These are phyloP conservation scores for Tamandua tetradactyla DNA, from an alignment of 2,797 vertebrate species.

Conservation along the genomic window DNA sequence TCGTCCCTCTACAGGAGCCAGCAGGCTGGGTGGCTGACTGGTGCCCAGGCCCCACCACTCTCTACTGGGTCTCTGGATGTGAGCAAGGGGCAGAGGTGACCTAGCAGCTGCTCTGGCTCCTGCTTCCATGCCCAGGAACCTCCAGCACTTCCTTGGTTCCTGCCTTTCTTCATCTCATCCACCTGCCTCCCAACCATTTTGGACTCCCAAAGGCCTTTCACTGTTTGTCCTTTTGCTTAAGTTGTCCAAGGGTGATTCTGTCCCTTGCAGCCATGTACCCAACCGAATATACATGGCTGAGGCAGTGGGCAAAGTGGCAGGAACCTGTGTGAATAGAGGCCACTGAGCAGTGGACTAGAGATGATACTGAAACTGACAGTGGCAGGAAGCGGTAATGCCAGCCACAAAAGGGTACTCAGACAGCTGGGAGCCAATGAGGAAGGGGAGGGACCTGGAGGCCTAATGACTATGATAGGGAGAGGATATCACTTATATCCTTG, in stretches of 20 bases:
- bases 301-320: no score
- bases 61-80: background rate
- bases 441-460: no score
- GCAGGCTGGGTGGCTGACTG: background rate
- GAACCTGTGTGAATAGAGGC: background rate
- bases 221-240: background rate
- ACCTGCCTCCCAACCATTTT: no score
- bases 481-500: background rate
- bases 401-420: background rate
- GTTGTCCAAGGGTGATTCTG: background rate
- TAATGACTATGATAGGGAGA: background rate
- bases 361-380: no score
- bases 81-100: background rate
- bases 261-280: background rate
- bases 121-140: background rate
- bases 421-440: background rate
- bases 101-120: accelerated
- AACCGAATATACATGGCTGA: background rate
- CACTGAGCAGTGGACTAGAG: background rate
- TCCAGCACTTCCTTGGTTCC: background rate
- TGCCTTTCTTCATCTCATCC: background rate
- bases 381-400: background rate
- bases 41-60: no score
- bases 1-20: background rate
- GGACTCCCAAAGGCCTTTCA: background rate